phyloP scores from a whole-genome alignment of 2,113 vertebrate species.

The Thomomys bottae region DNA sequence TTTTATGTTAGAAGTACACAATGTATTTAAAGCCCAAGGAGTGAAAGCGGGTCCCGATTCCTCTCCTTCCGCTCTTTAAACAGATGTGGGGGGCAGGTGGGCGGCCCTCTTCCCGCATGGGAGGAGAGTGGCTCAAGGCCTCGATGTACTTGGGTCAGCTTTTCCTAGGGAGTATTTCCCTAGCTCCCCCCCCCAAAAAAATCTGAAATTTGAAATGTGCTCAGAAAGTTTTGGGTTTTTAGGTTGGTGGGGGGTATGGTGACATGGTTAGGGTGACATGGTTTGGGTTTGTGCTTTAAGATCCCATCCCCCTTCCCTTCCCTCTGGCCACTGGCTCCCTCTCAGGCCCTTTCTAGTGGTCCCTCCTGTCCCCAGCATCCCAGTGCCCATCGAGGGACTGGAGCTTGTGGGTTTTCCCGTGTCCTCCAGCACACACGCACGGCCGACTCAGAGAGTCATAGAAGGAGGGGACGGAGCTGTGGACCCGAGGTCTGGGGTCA shows the following conservation, averaged over 20 bases:
- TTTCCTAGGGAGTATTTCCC: not conserved
- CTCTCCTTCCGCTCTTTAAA: too few relatives aligned
- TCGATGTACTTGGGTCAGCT: not conserved
- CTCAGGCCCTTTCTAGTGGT: not conserved
- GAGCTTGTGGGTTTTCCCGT: too few relatives aligned
- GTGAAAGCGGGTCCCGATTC: not conserved
- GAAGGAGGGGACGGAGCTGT: too few relatives aligned
- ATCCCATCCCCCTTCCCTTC: not conserved
- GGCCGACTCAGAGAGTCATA: too few relatives aligned
- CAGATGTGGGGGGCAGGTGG: too few relatives aligned
- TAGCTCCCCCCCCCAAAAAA: not conserved
- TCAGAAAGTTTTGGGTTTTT: not conserved
- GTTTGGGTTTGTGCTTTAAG: not conserved
- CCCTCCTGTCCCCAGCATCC: not conserved
- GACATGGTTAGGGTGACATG: not conserved
- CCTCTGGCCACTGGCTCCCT: not conserved
- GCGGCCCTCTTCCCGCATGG: too few relatives aligned
- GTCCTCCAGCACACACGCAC: not conserved
- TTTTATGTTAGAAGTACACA: not conserved
- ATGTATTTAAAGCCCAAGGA: slow-evolving; percentile 18
- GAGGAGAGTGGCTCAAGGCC: too few relatives aligned
- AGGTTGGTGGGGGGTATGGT: not conserved
- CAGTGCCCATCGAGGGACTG: too few relatives aligned
- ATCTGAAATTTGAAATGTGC: not conserved
- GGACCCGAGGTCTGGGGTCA: not conserved